phyloP scores from a whole-genome alignment of 1,140 invertebrate genomes.

The Bactericera cockerelli region DNA sequence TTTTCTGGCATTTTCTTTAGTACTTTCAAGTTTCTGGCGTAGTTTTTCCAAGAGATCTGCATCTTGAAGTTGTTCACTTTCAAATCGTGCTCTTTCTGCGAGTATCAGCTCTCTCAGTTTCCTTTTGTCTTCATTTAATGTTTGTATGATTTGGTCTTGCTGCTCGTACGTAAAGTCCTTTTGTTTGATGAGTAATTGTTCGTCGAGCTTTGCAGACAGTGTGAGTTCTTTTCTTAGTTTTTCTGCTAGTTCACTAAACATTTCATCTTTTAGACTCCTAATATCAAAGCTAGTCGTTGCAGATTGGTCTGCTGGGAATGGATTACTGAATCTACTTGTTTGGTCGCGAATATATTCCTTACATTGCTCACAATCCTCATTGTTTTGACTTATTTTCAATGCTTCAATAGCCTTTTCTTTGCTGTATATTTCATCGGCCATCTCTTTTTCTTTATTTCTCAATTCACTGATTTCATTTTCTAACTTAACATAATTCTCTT shows the following conservation, averaged over 20 bases:
- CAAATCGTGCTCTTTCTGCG: background rate
- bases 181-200: background rate
- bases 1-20: background rate
- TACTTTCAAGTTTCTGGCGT: background rate
- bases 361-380: too few species aligned
- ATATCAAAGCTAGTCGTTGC: too few species aligned
- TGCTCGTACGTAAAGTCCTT: background rate
- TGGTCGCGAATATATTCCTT: too few species aligned
- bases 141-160: background rate
- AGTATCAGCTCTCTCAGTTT: background rate
- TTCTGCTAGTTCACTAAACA: background rate
- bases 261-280: background rate
- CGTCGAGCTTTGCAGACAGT: background rate
- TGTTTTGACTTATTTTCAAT: too few species aligned
- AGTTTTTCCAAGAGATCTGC: constrained; percentile 5
- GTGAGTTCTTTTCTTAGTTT: background rate
- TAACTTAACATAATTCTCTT: background rate
- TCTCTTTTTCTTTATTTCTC: background rate
- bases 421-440: background rate
- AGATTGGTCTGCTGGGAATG: too few species aligned
- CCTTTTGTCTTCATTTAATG: background rate
- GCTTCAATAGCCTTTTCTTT: too few species aligned
- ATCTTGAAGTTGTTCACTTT: background rate
- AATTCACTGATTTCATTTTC: background rate
- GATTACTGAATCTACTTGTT: too few species aligned